These are phyloP conservation scores for Dendrolimus houi DNA, from an alignment of 2,888 invertebrate genomes.

Conservation along the genomic window DNA sequence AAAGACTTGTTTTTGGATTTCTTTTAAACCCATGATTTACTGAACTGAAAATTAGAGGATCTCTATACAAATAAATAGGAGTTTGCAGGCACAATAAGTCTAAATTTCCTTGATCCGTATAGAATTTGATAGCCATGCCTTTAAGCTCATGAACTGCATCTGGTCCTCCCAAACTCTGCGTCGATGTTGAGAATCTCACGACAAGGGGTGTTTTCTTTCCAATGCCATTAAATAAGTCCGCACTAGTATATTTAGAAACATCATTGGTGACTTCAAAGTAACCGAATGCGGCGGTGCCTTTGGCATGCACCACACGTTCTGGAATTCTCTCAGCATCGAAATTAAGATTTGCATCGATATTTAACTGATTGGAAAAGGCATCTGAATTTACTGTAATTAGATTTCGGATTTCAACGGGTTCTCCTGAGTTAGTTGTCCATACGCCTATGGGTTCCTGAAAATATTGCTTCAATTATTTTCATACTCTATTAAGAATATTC, in stretches of 20 bases:
- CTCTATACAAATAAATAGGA: slow-evolving; percentile 91
- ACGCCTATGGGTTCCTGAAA: slow-evolving; percentile 29
- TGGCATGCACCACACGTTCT: slow-evolving; percentile 93
- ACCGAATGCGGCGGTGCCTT: slow-evolving; percentile 90
- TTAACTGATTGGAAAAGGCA: slow-evolving; percentile 40
- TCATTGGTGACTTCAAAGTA: slow-evolving; percentile 90
- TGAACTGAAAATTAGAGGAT: slow-evolving; percentile 88
- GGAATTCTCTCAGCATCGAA: slow-evolving; percentile 87
- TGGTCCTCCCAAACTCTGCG: slow-evolving; percentile 88
- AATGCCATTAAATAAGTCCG: slow-evolving; percentile 76
- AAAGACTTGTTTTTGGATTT: slow-evolving; percentile 89
- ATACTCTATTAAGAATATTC: too few relatives aligned
- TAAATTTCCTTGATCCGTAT: slow-evolving; percentile 91
- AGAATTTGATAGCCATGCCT: slow-evolving; percentile 93
- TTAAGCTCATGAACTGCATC: slow-evolving; percentile 89
- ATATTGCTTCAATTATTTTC: background rate
- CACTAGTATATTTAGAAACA: slow-evolving; percentile 78
- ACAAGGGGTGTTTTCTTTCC: slow-evolving; percentile 87
- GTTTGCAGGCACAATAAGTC: slow-evolving; percentile 91
- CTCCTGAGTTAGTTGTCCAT: slow-evolving; percentile 83
- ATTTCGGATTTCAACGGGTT: slow-evolving; percentile 82
- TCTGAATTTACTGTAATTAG: slow-evolving; percentile 28
- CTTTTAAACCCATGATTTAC: slow-evolving; percentile 93
- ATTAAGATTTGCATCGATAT: slow-evolving; percentile 84
- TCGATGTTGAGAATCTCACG: slow-evolving; percentile 85